A percentile compares a stretch with the other conserved stretches of the same genome.
These are phyloP conservation scores for Rhagonycha fulva DNA, from an alignment of 2,888 invertebrate species.

Conservation along the genomic window DNA sequence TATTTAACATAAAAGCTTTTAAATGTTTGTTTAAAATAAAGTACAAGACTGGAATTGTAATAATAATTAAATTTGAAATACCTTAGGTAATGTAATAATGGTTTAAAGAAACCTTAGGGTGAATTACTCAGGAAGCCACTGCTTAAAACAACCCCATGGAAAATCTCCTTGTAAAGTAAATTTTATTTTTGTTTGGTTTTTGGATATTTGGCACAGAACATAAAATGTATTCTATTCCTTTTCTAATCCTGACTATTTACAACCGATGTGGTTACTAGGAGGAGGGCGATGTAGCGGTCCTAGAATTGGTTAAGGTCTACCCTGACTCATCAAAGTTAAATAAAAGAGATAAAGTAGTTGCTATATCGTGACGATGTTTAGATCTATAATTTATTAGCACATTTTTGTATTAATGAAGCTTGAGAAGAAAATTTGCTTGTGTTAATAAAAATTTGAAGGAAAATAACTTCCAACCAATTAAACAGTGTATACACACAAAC, in stretches of 20 bases:
- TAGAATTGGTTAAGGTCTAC: background rate
- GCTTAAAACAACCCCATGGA: background rate
- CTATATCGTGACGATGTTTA: background rate
- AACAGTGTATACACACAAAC: slow-evolving; percentile 30
- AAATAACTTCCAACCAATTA: slow-evolving; percentile 32
- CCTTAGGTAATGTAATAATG: background rate
- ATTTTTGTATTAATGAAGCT: background rate
- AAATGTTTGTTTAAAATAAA: background rate
- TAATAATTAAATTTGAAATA: background rate
- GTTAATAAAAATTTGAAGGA: slow-evolving; percentile 9
- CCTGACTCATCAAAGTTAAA: background rate
- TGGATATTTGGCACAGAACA: too few species aligned
- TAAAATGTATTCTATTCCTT: too few species aligned
- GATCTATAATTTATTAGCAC: background rate
- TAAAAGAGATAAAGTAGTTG: background rate
- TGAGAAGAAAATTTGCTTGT: background rate
- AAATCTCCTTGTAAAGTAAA: background rate
- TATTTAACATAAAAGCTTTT: background rate
- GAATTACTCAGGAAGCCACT: background rate
- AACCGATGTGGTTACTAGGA: too few species aligned
- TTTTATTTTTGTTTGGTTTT: too few species aligned
- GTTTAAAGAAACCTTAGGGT: background rate
- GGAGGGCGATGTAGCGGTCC: too few species aligned
- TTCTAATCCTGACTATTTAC: too few species aligned
- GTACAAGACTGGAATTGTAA: background rate